Base-by-base conservation (phyloP, 2,113 vertebrate genomes). In the Tachycineta bicolor region DNA sequence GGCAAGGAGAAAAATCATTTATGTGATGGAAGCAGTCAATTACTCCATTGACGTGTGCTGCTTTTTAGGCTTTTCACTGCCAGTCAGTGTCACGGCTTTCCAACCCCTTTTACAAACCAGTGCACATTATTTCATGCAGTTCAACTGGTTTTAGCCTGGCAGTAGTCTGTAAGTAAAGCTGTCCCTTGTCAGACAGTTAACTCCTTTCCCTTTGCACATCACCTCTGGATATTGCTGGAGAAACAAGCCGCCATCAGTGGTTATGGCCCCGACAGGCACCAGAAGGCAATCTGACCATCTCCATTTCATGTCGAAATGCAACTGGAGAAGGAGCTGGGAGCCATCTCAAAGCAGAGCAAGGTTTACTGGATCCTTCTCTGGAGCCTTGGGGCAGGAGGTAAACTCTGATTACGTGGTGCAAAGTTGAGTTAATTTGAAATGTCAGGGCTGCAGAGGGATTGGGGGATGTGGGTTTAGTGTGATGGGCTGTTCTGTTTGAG, bases 71-170 rank as follows among this genome's bases (percentile, higher is more conserved):
- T 90, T 92, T 95, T 84, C 91, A 78, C 80, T 85, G 87, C 69
- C 95, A 94, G 89, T 94, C 95, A 95, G 52, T 71, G 78, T 93
- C 93, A 92, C 1, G 31, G 88, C 80, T 89, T 89, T 93, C 50
- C 60, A 56, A 34, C 52, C 58, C 83, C 78, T 91, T 89, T 94
- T 92, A 78, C 4, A 0, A 94, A 83, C 37, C 92, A 94, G 46
- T 11, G 41, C 60, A 85, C 83, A 47, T 70, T 62, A 77, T 79
- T 93, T 89, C 76, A 86, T 2, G 2, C 71, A 83, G 70, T 87
- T 91, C 91, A 77, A 47, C 86, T 46, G 78, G 62, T 93, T 91
- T 90, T 87, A 94, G 90, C 86, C 67, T 79, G 62, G 69, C 55
- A 93, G 93, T 65, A 52, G 53, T 65, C 28, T 58, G 33, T 37